Conservation (phyloP, 1,140 invertebrate species). For the Bombus balteatus region DNA sequence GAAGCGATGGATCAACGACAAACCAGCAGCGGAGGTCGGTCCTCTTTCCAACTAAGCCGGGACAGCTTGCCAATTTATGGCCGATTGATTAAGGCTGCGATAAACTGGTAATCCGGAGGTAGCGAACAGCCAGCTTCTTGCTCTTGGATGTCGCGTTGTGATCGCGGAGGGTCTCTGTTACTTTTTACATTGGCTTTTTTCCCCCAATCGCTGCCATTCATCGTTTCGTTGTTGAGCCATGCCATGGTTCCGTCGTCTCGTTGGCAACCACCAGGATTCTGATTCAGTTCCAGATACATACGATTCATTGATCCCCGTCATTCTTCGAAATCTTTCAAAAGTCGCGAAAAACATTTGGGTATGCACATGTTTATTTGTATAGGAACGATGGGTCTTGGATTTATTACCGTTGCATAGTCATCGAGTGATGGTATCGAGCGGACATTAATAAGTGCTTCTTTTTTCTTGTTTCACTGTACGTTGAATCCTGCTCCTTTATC, state of each 20-base stretch:
- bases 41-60: slow-evolving; percentile 18
- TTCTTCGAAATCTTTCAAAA: not conserved
- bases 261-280: not conserved
- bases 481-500: not conserved
- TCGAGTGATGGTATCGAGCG: not conserved
- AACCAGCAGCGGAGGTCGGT: slow-evolving; percentile 39
- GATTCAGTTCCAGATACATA: slow-evolving; percentile 46
- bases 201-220: slow-evolving; percentile 48
- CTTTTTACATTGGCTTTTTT: not conserved
- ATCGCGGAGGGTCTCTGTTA: slow-evolving; percentile 4
- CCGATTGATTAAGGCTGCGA: slow-evolving; percentile 61
- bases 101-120: slow-evolving; percentile 44
- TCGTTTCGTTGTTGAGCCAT: slow-evolving; percentile 23
- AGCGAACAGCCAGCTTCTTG: slow-evolving; percentile 32
- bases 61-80: slow-evolving; percentile 59
- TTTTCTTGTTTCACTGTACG: too few relatives aligned
- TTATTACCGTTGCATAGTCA: slow-evolving; percentile 1
- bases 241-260: not conserved
- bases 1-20: slow-evolving; percentile 65
- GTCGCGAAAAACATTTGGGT: slow-evolving; percentile 4
- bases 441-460: not conserved
- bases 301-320: slow-evolving; percentile 39
- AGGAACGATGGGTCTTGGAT: not conserved
- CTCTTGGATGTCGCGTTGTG: slow-evolving; percentile 27
- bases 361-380: too few relatives aligned